Base-by-base conservation (phyloP, 2,888 invertebrate species). In the Coleophora deauratella region DNA sequence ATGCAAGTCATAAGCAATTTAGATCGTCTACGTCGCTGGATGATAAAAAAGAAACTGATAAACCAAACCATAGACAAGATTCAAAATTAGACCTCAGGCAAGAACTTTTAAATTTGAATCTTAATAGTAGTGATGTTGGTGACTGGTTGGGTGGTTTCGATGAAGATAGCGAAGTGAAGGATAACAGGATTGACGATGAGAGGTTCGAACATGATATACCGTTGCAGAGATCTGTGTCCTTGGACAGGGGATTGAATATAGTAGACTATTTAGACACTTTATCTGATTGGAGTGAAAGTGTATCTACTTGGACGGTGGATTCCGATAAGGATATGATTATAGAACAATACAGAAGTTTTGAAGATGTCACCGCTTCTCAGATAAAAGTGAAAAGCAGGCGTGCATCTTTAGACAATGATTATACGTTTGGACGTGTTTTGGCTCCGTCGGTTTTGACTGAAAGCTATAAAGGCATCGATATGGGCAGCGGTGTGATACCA, bases 281-380 rank as follows among this genome's bases (percentile, higher is more conserved):
- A n/a, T 72, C 75, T 2, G 69, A 69, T 38, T 70, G 65, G 62
- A 71, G 73, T 13, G 62, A 49, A 7, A 72, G 69, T 15, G 52
- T 57, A n/a, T 77, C 78, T 6, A 45, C 57, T 10, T 82, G 81
- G 80, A 72, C 78, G 21, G 48, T 73, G 31, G 50, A 72, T 35
- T 72, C 76, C 0, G 66, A 59, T 33, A 55, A 55, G 10, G 57
- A 59, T 21, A 55, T 53, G 14, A 38, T 49, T 14, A 46, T 60
- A 32, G 76, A 75, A 36, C 66, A 59, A 49, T 66, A 67, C 42
- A 72, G 66, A 47, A 81, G 80, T 56, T 73, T 74, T 41, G 84
- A 81, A 55, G 81, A 84, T 78, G 72, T 80, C 52, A 73, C 75
- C 28, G 67, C 72, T 77, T 77, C 79, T 78, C 77, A 63, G 41